Conservation (phyloP, 2,888 invertebrate species). For the Trichogramma evanescens region DNA sequence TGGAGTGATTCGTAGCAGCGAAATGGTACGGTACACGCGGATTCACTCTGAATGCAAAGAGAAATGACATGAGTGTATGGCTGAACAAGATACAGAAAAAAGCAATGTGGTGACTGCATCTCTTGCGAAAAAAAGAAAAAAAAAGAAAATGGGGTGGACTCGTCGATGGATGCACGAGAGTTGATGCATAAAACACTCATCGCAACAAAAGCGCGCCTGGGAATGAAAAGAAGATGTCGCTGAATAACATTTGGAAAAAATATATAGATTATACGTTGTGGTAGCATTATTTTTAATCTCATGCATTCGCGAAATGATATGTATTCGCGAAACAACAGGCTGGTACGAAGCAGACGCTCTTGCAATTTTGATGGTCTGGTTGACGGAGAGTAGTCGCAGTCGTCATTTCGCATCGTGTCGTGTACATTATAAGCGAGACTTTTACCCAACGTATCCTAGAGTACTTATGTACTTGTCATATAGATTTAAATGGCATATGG, state of each 20-base stretch:
- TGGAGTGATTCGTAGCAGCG: too few species aligned
- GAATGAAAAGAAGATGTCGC: not conserved
- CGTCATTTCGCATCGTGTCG: not conserved
- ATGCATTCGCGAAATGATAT: not conserved
- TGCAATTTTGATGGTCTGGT: not conserved
- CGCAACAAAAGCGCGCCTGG: not conserved
- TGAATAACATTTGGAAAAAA: constrained; percentile 10
- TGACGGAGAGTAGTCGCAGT: not conserved
- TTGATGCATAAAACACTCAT: not conserved
- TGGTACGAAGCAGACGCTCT: not conserved
- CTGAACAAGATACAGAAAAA: too few species aligned
- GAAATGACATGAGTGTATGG: too few species aligned
- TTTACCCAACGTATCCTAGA: not conserved
- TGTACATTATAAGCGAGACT: too few species aligned
- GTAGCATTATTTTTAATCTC: constrained; percentile 13
- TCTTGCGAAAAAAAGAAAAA: not conserved
- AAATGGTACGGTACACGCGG: too few species aligned
- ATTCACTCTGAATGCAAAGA: too few species aligned
- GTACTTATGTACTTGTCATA: constrained; percentile 25
- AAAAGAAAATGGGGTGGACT: not conserved
- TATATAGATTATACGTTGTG: not conserved
- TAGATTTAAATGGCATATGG: constrained; percentile 37
- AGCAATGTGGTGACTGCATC: not conserved
- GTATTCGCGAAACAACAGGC: not conserved
- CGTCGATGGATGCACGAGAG: not conserved